Conservation (phyloP, 2,888 invertebrate genomes). For the Carcina quercana region DNA sequence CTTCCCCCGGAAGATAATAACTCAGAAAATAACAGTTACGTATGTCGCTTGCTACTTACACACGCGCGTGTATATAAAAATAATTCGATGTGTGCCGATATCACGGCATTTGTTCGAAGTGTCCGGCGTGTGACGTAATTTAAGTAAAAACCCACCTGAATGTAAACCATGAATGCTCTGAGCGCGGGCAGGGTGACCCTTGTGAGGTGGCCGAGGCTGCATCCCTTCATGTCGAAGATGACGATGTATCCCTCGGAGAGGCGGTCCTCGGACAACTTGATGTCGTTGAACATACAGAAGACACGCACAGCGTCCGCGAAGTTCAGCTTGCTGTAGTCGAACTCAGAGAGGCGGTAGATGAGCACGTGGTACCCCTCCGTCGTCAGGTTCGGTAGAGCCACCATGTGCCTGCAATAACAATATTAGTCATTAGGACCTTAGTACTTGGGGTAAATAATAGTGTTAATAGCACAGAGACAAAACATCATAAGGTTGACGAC, state of each 20-base stretch:
- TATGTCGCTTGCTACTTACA: too few species aligned
- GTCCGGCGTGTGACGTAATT: too few species aligned
- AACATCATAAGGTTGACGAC: too few species aligned
- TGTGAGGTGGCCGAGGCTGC: slow-evolving; percentile 78
- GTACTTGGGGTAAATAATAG: too few species aligned
- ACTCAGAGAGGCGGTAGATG: slow-evolving; percentile 74
- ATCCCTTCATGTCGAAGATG: slow-evolving; percentile 80
- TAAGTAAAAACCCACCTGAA: slow-evolving; percentile 69
- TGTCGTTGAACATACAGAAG: slow-evolving; percentile 81
- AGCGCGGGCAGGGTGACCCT: slow-evolving; percentile 77
- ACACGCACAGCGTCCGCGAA: slow-evolving; percentile 77
- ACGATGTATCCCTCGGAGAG: slow-evolving; percentile 75
- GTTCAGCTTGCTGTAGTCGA: slow-evolving; percentile 77
- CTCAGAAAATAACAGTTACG: too few species aligned
- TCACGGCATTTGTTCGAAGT: too few species aligned
- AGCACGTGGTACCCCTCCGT: slow-evolving; percentile 77
- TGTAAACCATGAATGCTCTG: slow-evolving; percentile 78
- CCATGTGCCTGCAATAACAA: slow-evolving; percentile 75
- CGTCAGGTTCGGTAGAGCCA: slow-evolving; percentile 75
- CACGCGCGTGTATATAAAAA: too few species aligned
- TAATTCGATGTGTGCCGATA: too few species aligned
- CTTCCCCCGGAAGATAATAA: too few species aligned
- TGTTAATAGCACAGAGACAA: too few species aligned
- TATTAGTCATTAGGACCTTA: too few species aligned
- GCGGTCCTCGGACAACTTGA: slow-evolving; percentile 76